Conservation (phyloP, 1,140 invertebrate genomes). For the Trichomalopsis sarcophagae region DNA sequence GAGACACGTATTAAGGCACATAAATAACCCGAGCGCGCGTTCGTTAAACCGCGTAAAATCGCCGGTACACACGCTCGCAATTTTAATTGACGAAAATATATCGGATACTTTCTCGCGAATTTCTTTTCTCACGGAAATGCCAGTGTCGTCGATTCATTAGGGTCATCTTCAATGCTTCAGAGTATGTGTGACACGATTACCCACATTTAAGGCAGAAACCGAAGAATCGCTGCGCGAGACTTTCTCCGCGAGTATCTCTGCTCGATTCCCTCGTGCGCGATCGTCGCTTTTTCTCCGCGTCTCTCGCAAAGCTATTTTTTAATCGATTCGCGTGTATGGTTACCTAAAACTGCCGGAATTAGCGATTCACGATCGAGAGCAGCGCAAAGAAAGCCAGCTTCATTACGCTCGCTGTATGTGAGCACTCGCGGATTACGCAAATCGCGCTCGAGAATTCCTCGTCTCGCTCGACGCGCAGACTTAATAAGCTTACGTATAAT, state of each 20-base stretch:
- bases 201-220: slow-evolving; percentile 33
- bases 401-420: not conserved
- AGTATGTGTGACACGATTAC: slow-evolving; percentile 46
- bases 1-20: not conserved
- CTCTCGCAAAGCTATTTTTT: too few species aligned
- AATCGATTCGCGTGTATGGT: too few species aligned
- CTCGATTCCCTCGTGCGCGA: not conserved
- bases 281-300: too few species aligned
- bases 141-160: slow-evolving; percentile 15
- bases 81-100: slow-evolving; percentile 47
- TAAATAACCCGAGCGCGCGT: not conserved
- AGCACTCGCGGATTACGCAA: not conserved
- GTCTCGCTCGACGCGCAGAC: not conserved
- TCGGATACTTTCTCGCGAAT: slow-evolving; percentile 21
- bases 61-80: not conserved
- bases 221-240: not conserved
- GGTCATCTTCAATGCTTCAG: slow-evolving; percentile 40
- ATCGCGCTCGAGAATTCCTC: not conserved
- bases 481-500: slow-evolving; percentile 3
- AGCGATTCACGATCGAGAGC: not conserved
- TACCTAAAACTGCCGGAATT: not conserved
- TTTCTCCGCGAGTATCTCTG: slow-evolving; percentile 10
- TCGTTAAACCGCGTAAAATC: not conserved
- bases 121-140: slow-evolving; percentile 46
- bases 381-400: not conserved